These are phyloP conservation scores for Cacatua alba DNA, from an alignment of 2,113 vertebrate genomes.

Conservation along the genomic window DNA sequence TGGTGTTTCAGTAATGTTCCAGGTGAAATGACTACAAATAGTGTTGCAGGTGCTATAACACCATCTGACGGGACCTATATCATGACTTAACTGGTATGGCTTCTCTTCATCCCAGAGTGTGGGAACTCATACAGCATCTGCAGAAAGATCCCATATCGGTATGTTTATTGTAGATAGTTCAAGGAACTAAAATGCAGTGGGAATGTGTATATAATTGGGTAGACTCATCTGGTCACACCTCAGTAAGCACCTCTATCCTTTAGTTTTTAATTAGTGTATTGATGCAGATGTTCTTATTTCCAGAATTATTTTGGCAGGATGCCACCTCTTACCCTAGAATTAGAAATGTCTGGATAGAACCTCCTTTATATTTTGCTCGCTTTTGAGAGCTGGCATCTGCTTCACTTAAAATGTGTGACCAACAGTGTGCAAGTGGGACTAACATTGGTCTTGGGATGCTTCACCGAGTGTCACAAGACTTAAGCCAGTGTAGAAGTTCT, in stretches of 20 bases:
- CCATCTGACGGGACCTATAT: neutral
- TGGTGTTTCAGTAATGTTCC: neutral
- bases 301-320: neutral
- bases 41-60: neutral
- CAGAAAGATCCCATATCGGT: neutral
- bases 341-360: neutral
- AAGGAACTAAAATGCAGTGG: neutral
- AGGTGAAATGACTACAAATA: neutral
- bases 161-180: neutral
- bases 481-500: neutral
- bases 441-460: neutral
- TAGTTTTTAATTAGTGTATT: neutral
- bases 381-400: neutral
- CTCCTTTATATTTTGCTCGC: neutral
- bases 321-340: neutral
- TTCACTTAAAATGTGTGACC: neutral
- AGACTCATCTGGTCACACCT: neutral
- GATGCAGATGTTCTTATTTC: neutral
- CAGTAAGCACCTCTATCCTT: neutral
- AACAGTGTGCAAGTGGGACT: neutral
- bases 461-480: neutral
- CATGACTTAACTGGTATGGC: neutral
- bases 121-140: neutral
- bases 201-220: neutral
- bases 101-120: neutral